Evolutionary conservation across 2,797 vertebrate species (phyloP).

Genomic region (Sebastes matsubarae): DNA sequence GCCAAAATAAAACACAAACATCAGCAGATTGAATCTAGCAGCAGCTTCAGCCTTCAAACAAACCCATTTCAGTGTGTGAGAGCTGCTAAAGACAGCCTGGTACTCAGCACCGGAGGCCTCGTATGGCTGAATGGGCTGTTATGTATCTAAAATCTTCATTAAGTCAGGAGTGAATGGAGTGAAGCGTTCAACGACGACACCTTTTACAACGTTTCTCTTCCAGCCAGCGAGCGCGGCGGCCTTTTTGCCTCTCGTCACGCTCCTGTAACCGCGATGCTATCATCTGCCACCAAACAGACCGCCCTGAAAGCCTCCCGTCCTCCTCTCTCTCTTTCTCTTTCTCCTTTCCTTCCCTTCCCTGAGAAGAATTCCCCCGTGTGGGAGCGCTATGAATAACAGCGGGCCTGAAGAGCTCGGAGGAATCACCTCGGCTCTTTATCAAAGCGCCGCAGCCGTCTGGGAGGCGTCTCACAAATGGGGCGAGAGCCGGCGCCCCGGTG

Average conservation of each 20-base stretch:
- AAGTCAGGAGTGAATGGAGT: not conserved
- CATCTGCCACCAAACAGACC: not conserved
- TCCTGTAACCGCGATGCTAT: not conserved
- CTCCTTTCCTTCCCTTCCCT: not conserved
- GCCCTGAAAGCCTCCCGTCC: no score
- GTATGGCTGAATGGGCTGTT: not conserved
- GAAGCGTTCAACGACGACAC: not conserved
- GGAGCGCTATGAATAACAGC: constrained; percentile 13
- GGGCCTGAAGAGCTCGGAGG: not conserved
- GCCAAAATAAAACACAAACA: no score
- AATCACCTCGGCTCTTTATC: constrained; percentile 22
- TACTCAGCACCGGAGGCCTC: not conserved
- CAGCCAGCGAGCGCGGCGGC: not conserved
- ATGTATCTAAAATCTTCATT: not conserved
- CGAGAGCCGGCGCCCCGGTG: not conserved
- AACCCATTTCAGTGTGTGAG: no score
- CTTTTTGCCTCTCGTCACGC: constrained; percentile 9
- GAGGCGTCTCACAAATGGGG: not conserved
- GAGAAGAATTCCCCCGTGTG: not conserved
- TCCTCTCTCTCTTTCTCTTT: not conserved
- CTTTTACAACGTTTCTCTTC: not conserved
- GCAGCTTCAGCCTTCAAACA: no score
- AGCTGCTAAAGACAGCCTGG: no score
- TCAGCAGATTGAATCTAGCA: no score
- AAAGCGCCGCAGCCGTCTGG: not conserved